Evolutionary conservation across 2,888 invertebrate genomes (phyloP), one percentile per base, ranked within the genome.

Genomic region (Anticlea derivata): DNA sequence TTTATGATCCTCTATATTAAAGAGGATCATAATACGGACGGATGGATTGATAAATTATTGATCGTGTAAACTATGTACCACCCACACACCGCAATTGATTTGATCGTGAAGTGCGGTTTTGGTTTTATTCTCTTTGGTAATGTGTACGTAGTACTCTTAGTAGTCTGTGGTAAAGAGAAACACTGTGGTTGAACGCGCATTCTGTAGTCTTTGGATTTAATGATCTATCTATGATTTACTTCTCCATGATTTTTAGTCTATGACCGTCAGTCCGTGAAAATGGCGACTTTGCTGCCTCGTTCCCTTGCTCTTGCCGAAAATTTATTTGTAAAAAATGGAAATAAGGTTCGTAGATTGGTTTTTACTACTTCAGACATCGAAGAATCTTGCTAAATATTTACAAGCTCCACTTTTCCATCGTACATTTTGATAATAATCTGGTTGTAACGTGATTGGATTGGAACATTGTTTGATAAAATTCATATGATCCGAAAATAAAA

Each of bases 281-380:
- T 96, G 95, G 95, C 95, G 91, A 94, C 94, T 75, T 92, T 96
- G 86, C 92, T 96, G 84, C 93, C 94, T 76, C 94, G 96, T 79
- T 92, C 94, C 67, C 86, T 94, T 75, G 91, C 92, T 80, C 86
- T 95, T 71, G 93, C 93, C 51, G 96, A 96, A 91, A 92, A 92
- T 79, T 82, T 95, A 65, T 88, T 93, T 68, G 86, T 94, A 58
- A 94, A 93, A 84, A 93, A 93, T 86, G 93, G 94, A 60, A 82
- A 92, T 60, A 96, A 95, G 95, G 96, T 96, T 92, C 83, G 78
- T 60, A 39, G 34, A 52, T 8, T 29, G 7, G 13, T n/a, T 41
- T 41, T 6, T 45, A 30, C 26, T 13, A 20, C 40, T 40, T 17
- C 3, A 24, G 29, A 29, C 11, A n/a, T 2, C 7, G 13, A 1